These are phyloP conservation scores for Microtus obscurus DNA, from an alignment of 2,797 vertebrate genomes.

Conservation along the genomic window DNA sequence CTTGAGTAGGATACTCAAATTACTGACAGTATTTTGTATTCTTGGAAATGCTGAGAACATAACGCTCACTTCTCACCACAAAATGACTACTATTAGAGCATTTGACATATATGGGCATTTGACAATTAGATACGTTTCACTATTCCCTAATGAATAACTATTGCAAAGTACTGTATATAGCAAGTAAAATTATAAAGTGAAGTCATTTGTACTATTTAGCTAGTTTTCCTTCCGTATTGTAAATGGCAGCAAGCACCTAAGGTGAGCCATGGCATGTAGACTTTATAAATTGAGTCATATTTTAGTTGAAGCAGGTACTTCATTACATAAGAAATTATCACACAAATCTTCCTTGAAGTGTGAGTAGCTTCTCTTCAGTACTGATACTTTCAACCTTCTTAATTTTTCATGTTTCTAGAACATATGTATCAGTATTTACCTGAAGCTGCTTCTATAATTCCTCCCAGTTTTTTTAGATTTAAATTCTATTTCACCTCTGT, in stretches of 20 bases:
- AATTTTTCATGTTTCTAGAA: slow-evolving; percentile 16
- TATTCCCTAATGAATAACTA: background rate
- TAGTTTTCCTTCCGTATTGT: slow-evolving; percentile 5
- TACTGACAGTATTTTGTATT: background rate
- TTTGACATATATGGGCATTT: background rate
- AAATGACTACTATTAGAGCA: background rate
- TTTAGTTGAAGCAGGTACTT: slow-evolving; percentile 38
- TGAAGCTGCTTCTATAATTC: slow-evolving; percentile 13
- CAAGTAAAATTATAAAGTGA: background rate
- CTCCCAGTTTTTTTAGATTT: slow-evolving; percentile 25
- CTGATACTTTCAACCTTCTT: background rate
- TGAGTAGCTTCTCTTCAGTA: background rate
- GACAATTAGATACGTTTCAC: background rate
- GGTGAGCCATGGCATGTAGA: background rate
- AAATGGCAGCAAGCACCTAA: background rate
- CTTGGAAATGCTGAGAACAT: background rate
- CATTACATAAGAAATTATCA: slow-evolving; percentile 6
- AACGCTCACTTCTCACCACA: background rate
- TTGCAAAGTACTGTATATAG: background rate
- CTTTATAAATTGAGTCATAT: slow-evolving; percentile 51
- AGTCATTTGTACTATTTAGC: background rate
- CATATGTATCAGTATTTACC: slow-evolving; percentile 1
- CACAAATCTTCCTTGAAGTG: slow-evolving; percentile 36
- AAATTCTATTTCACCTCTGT: background rate
- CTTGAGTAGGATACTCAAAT: background rate